Evolutionary conservation across 2,113 vertebrate species (phyloP).

Genomic region (Oreochromis spilurus): DNA sequence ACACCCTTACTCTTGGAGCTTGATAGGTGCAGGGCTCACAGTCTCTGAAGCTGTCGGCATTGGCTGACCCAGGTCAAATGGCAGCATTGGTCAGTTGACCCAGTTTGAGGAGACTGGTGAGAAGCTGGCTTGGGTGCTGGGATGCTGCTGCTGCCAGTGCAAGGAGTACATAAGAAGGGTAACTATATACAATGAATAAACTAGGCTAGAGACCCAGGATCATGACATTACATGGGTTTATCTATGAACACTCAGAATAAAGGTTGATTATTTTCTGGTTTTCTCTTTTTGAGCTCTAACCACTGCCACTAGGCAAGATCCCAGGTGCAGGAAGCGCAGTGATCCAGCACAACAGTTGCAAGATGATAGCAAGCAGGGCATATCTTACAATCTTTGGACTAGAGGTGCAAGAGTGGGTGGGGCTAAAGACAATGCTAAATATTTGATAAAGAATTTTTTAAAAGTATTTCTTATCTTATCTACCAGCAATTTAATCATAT

Average conservation of each 20-base stretch:
- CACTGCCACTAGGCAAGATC: background rate
- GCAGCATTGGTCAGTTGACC: background rate
- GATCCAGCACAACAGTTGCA: background rate
- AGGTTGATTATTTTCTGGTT: background rate
- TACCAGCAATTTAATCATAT: background rate
- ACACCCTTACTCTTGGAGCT: background rate
- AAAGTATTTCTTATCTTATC: background rate
- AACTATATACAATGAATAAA: background rate
- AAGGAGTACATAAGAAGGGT: background rate
- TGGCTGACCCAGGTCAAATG: background rate
- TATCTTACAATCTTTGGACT: background rate
- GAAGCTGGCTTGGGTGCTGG: background rate
- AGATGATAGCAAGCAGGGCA: background rate
- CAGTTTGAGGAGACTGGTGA: background rate
- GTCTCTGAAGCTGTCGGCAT: background rate
- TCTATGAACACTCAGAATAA: background rate
- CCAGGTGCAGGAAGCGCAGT: background rate
- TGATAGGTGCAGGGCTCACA: background rate
- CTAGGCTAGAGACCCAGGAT: background rate
- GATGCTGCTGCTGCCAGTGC: background rate
- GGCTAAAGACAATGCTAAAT: background rate
- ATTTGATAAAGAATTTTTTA: background rate
- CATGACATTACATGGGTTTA: background rate
- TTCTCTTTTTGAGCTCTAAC: background rate
- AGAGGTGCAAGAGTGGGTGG: background rate